phyloP scores from a whole-genome alignment of 2,888 invertebrate species.

The Petrolisthes manimaculis region DNA sequence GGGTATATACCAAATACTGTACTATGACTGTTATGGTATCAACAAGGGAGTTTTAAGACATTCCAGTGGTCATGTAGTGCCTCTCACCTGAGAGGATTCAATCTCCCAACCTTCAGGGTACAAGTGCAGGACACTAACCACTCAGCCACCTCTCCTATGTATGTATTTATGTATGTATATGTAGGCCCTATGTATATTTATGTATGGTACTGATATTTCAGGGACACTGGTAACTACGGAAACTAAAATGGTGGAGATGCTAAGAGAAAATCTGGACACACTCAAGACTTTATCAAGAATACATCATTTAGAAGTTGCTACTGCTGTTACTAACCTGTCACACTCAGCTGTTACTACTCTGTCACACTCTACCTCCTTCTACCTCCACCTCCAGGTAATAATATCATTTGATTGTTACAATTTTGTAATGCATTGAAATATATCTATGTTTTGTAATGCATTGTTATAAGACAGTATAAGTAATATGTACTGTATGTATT shows the following conservation, averaged over 20 bases:
- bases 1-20: no score
- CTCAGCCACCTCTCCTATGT: neutral
- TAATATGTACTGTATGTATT: neutral
- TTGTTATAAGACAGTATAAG: neutral
- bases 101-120: no score
- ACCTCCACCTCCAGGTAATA: conserved; percentile 47
- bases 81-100: no score
- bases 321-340: neutral
- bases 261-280: neutral
- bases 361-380: conserved; percentile 27
- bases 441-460: neutral
- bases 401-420: neutral
- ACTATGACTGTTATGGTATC: no score
- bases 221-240: conserved; percentile 34
- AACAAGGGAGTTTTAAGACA: no score
- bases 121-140: no score
- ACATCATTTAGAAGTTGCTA: no score
- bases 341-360: conserved; percentile 25
- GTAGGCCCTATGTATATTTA: neutral
- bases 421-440: neutral
- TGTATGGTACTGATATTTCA: neutral
- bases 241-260: neutral
- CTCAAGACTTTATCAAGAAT: neutral
- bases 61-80: no score
- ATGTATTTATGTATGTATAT: neutral